Evolutionary conservation across 2,797 vertebrate species (phyloP).

Genomic region (Scolopax rusticola): DNA sequence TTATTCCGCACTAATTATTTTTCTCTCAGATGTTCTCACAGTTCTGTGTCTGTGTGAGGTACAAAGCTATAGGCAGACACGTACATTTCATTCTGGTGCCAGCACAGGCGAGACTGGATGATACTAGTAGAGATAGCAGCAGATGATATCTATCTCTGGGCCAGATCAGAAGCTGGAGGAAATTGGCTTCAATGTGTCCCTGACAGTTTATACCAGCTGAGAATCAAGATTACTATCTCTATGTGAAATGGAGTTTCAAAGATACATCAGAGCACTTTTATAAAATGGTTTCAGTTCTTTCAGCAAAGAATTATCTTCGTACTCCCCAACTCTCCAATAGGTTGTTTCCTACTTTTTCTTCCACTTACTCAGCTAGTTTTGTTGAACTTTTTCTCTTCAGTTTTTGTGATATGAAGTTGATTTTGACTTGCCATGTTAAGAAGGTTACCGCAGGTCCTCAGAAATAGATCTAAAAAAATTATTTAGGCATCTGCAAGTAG

Average conservation of each 20-base stretch:
- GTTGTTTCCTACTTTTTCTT: slow-evolving; percentile 9
- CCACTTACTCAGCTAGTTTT: slow-evolving; percentile 33
- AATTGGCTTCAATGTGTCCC: slow-evolving; percentile 34
- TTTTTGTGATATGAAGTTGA: slow-evolving; percentile 40
- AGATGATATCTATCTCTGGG: background rate
- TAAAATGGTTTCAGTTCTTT: slow-evolving; percentile 14
- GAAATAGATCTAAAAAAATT: background rate
- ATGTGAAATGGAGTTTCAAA: slow-evolving; percentile 42
- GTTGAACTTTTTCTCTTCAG: slow-evolving; percentile 26
- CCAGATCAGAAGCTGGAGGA: slow-evolving; percentile 13
- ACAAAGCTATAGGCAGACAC: background rate
- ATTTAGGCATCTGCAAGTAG: background rate
- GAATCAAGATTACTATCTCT: slow-evolving; percentile 43
- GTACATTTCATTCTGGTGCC: background rate
- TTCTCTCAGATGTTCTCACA: background rate
- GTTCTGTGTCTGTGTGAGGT: background rate
- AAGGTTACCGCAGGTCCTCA: slow-evolving; percentile 21
- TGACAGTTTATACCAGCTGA: slow-evolving; percentile 50
- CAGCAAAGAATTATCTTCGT: background rate
- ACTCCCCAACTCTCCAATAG: background rate
- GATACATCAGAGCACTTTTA: background rate
- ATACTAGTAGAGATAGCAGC: background rate
- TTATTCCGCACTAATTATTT: background rate
- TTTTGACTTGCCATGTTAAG: slow-evolving; percentile 7
- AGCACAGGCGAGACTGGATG: background rate